phyloP scores from a whole-genome alignment of 1,140 invertebrate genomes.

The Phocides pigmalion region DNA sequence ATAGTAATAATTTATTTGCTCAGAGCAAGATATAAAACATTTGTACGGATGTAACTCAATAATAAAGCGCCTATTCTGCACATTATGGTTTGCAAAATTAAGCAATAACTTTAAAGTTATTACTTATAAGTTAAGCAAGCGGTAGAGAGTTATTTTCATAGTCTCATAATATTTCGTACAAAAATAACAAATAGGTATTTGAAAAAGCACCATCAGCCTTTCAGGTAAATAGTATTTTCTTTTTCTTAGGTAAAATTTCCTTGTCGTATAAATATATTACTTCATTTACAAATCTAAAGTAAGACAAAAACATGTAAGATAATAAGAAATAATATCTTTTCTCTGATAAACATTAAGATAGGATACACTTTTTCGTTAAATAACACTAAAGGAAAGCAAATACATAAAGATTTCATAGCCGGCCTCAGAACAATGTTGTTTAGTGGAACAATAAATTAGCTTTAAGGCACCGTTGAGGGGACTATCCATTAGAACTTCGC shows the following conservation, averaged over 20 bases:
- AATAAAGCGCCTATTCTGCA: no score
- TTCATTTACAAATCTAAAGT: neutral
- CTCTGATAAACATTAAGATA: no score
- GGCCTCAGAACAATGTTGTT: constrained; percentile 2
- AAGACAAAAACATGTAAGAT: neutral
- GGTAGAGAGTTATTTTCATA: no score
- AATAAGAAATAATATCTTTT: neutral
- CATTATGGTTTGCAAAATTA: no score
- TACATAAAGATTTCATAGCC: constrained; percentile 7
- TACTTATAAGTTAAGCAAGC: no score
- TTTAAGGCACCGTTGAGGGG: constrained; percentile 7
- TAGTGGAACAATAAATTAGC: constrained; percentile 18
- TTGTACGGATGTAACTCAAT: no score
- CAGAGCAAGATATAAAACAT: no score
- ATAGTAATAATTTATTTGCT: no score
- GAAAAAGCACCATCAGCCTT: neutral
- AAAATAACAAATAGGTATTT: neutral
- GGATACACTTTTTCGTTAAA: no score
- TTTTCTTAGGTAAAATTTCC: neutral
- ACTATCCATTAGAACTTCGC: constrained; percentile 12
- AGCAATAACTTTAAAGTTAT: no score
- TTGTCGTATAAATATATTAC: neutral
- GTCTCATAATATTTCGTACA: neutral
- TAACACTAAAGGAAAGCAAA: constrained; percentile 1
- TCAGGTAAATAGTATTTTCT: neutral